These are phyloP conservation scores for Mycetomoellerius zeteki DNA, from an alignment of 1,140 invertebrate genomes.

Conservation along the genomic window DNA sequence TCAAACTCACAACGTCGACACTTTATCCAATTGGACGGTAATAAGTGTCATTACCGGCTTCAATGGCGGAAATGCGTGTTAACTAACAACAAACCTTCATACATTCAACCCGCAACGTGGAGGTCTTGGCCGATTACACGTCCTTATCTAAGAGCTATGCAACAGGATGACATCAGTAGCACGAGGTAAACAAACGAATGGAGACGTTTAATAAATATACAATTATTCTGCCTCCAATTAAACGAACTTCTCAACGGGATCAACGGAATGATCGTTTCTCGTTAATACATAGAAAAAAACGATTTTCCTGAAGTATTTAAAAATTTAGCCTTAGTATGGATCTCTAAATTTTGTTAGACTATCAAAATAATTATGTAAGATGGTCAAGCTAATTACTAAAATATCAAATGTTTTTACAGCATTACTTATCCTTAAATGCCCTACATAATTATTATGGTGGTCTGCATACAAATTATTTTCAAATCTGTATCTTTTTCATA, in stretches of 20 bases:
- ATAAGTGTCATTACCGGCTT: conserved; percentile 70
- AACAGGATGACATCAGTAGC: neutral
- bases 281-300: no score
- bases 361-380: no score
- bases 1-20: conserved; percentile 77
- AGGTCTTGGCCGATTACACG: conserved; percentile 8
- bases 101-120: conserved; percentile 22
- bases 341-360: no score
- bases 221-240: neutral
- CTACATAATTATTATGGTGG: no score
- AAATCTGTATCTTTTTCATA: no score
- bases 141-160: conserved; percentile 6
- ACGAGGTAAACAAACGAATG: neutral
- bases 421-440: no score
- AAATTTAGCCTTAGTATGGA: no score
- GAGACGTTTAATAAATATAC: neutral
- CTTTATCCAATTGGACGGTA: conserved; percentile 81
- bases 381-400: no score
- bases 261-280: neutral
- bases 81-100: conserved; percentile 74
- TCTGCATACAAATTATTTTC: no score
- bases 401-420: no score
- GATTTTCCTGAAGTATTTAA: no score
- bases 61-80: conserved; percentile 79
- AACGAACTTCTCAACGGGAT: neutral